phyloP scores from a whole-genome alignment of 2,797 vertebrate species.

The Orientallactaga sibirica region DNA sequence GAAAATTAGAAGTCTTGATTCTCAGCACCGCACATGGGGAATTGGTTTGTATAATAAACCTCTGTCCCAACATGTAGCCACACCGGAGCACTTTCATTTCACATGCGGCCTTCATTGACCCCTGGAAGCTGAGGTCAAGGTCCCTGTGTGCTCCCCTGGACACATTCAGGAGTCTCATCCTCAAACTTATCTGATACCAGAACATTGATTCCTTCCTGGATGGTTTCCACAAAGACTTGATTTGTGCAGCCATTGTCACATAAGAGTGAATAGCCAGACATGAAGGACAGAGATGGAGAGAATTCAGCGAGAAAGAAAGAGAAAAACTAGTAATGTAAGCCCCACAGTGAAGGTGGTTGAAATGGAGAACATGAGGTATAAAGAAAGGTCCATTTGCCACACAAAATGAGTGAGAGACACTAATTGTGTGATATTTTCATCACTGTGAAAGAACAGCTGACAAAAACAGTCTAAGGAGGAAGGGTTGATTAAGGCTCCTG shows the following conservation, averaged over 20 bases:
- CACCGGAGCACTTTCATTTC: not conserved
- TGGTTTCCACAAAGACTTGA: not conserved
- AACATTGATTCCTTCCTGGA: not conserved
- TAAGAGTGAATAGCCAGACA: not conserved
- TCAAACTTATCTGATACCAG: not conserved
- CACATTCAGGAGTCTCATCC: not conserved
- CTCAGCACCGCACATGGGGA: too few species aligned
- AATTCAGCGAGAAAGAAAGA: not conserved
- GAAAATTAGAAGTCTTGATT: not conserved
- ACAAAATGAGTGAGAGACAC: not conserved
- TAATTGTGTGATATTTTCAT: not conserved
- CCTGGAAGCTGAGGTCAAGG: not conserved
- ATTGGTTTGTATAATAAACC: fast-evolving
- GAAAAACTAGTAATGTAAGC: not conserved
- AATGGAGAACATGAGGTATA: not conserved
- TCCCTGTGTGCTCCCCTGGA: not conserved
- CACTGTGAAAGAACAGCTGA: not conserved
- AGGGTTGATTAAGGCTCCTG: not conserved
- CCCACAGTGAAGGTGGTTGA: not conserved
- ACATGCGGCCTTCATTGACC: fast-evolving
- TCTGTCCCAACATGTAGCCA: not conserved
- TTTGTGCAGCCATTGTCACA: not conserved
- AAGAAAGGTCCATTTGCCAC: not conserved
- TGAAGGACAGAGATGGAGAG: not conserved
- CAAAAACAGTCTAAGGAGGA: not conserved